A percentile compares a stretch with the other conserved stretches of the same genome.
Evolutionary conservation across 2,113 vertebrate genomes (phyloP).

Genomic region (Panthera leo): DNA sequence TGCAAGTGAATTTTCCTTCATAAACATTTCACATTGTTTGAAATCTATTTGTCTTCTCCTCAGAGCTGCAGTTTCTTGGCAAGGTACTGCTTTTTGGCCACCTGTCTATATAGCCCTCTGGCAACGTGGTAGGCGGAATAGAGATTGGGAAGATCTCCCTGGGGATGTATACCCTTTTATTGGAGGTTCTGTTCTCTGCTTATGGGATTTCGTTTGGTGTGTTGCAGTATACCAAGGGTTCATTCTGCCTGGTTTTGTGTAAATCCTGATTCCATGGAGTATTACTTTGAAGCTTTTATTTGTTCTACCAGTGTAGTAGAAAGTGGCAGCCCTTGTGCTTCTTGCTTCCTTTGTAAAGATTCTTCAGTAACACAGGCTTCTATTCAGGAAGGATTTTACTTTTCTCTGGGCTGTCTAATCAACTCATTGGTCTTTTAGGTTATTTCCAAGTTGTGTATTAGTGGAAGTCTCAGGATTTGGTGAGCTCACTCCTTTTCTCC

Average conservation of each 20-base stretch:
- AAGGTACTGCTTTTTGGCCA: background rate
- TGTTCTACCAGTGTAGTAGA: background rate
- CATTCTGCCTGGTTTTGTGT: background rate
- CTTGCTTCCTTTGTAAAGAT: background rate
- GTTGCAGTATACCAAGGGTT: background rate
- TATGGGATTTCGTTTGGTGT: background rate
- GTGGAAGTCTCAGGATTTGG: background rate
- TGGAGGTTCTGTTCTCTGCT: background rate
- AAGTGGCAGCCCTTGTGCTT: background rate
- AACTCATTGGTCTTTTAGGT: background rate
- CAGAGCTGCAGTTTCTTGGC: background rate
- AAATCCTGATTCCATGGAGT: background rate
- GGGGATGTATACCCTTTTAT: background rate
- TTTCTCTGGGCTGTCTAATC: background rate
- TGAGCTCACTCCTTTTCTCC: background rate
- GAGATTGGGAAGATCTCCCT: background rate
- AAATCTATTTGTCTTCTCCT: background rate
- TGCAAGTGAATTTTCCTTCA: background rate
- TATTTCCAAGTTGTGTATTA: background rate
- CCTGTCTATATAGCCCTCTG: background rate
- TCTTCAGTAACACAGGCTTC: background rate
- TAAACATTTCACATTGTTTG: background rate
- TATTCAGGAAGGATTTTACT: background rate
- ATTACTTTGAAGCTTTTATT: background rate
- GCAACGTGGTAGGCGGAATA: background rate